phyloP scores from a whole-genome alignment of 2,113 vertebrate genomes.

The Sisor rabdophorus region DNA sequence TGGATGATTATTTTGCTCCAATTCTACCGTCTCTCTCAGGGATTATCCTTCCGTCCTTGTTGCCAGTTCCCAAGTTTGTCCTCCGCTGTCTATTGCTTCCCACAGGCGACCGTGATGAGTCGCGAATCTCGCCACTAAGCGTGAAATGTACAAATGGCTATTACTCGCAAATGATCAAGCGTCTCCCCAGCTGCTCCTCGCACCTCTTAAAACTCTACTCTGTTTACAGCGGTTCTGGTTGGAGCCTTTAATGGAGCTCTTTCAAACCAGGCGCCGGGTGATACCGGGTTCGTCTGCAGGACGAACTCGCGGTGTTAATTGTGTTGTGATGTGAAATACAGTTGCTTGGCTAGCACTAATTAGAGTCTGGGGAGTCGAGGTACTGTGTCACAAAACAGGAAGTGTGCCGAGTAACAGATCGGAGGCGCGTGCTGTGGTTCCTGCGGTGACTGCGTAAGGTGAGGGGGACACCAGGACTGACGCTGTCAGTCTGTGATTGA shows the following conservation, averaged over 20 bases:
- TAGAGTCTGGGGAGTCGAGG: slow-evolving; percentile 34
- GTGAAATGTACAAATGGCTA: neutral
- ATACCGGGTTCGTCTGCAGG: slow-evolving; percentile 13
- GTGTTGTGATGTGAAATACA: slow-evolving; percentile 30
- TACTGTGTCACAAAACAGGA: neutral
- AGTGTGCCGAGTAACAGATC: neutral
- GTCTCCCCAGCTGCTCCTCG: slow-evolving; percentile 2
- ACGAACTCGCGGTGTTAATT: slow-evolving; percentile 26
- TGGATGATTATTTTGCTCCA: slow-evolving; percentile 36
- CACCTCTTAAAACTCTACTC: neutral
- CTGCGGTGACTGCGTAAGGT: neutral
- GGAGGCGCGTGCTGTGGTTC: no score
- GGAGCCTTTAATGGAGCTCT: neutral
- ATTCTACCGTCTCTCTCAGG: slow-evolving; percentile 1
- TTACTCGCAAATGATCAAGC: slow-evolving; percentile 3
- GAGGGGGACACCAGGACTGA: neutral
- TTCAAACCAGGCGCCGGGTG: slow-evolving; percentile 3
- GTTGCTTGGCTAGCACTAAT: slow-evolving; percentile 22
- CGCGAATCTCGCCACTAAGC: neutral
- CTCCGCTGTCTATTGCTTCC: neutral
- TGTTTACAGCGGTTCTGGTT: slow-evolving; percentile 4
- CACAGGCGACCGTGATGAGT: neutral
- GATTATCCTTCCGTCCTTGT: slow-evolving; percentile 29
- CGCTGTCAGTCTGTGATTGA: neutral
- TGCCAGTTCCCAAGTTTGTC: slow-evolving; percentile 15